Conservation (phyloP, 37 sponge, comb jelly and placozoan genomes). For the Chondrilla cf. caribensis region DNA sequence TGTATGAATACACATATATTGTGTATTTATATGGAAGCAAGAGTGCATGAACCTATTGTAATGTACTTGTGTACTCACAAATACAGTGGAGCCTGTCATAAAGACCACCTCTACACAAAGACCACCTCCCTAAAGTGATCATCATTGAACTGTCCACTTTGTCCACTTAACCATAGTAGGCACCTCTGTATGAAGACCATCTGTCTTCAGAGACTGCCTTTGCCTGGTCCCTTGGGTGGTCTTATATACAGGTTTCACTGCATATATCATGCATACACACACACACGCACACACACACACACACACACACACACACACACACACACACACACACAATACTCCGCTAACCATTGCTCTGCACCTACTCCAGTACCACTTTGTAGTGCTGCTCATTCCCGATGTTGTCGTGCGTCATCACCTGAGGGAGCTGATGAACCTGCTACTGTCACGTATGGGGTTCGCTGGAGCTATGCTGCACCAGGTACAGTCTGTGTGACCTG, state of each 20-base stretch:
- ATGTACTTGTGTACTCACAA: neutral
- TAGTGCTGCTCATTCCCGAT: conserved; percentile 72
- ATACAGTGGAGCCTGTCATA: no score
- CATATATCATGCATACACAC: no score
- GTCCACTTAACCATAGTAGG: no score
- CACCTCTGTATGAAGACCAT: no score
- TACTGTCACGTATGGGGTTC: conserved; percentile 70
- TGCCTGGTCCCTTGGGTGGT: no score
- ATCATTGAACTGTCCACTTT: no score
- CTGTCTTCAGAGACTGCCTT: no score
- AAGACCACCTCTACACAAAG: no score
- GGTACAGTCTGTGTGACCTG: no score
- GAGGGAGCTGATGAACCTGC: conserved; percentile 69
- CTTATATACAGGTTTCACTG: no score
- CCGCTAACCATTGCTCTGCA: neutral
- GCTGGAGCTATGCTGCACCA: conserved; percentile 74
- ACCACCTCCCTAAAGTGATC: no score
- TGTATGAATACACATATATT: neutral
- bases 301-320: neutral
- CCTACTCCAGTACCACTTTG: conserved; percentile 46
- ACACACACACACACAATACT: neutral
- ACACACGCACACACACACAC: no score
- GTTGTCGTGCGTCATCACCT: conserved; percentile 41
- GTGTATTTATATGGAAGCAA: neutral
- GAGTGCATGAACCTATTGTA: neutral